Base-by-base conservation (phyloP, 2,113 vertebrate genomes). In the Coptodon bakossiorum region DNA sequence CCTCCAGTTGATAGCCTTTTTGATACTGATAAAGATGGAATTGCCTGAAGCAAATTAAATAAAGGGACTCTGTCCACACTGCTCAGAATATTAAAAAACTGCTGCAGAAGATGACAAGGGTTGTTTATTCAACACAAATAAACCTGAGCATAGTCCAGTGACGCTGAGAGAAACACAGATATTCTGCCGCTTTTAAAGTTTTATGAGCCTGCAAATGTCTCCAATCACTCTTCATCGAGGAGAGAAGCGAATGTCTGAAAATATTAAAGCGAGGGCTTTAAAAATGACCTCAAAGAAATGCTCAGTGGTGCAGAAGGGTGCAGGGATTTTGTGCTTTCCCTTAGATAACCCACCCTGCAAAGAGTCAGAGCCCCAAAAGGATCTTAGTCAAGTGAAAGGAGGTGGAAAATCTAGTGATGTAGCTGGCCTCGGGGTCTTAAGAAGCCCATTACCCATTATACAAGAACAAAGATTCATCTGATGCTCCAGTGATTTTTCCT, bases 401-500 rank as follows among this genome's bases (percentile, higher is more conserved):
- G 81, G 84, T 85, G 86, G 87, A 91, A 91, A 93, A 93, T 87
- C 27, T 29, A 91, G 71, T 9, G 5, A 43, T 53, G 54, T 12
- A 52, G 53, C 19, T 48, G 54, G 86, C 91, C 91, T 78, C 12
- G 1, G 90, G 93, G 82, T 88, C 87, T 84, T 53, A 83, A 84
- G 61, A 76, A 90, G 80, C 56, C 80, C 22, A 6, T 79, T 66
- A 84, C 29, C 84, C 73, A 89, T 89, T 90, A 86, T 85, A 86
- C 71, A 87, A 89, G 82, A 53, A 92, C 87, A 95, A 89, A 90
- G 88, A 48, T 91, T 88, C 80, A 92, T 92, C 91, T 93, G 91
- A 88, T 88, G 92, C 78, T 53, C 85, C 81, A 73, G 54, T 91
- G 86, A 88, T 85, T 91, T 93, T 79, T 31, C 86, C 86, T 83